These are phyloP conservation scores for Keiferia lycopersicella DNA, from an alignment of 2,888 invertebrate species.

Conservation along the genomic window DNA sequence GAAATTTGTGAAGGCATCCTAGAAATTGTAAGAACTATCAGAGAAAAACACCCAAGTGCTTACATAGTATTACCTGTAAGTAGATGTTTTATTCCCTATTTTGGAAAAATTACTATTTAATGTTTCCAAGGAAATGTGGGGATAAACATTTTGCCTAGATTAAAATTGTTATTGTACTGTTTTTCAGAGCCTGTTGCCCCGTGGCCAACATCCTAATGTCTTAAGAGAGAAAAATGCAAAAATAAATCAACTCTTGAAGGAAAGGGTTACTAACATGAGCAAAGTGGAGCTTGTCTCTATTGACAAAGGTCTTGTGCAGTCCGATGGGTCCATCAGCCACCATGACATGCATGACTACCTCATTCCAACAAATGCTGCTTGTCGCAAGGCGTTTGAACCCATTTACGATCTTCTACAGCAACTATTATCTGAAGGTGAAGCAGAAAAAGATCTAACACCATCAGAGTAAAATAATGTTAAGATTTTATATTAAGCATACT, in stretches of 20 bases:
- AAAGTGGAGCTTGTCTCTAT: constrained; percentile 90
- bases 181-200: constrained; percentile 90
- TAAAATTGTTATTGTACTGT: not conserved
- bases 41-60: constrained; percentile 88
- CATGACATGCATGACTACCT: constrained; percentile 96
- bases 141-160: no score
- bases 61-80: constrained; percentile 93
- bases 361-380: constrained; percentile 92
- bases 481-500: constrained; percentile 32
- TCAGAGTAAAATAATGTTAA: constrained; percentile 78
- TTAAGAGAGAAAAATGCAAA: constrained; percentile 88
- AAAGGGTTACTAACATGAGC: constrained; percentile 82
- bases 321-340: constrained; percentile 91
- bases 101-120: no score
- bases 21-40: constrained; percentile 87
- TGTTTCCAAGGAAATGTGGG: no score
- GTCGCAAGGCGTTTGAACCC: constrained; percentile 92
- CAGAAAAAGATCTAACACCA: constrained; percentile 87
- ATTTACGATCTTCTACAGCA: constrained; percentile 90
- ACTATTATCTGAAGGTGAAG: constrained; percentile 88
- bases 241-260: constrained; percentile 88
- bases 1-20: constrained; percentile 91
- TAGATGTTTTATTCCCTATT: constrained; percentile 37
- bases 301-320: constrained; percentile 89
- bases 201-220: constrained; percentile 92